Conservation (phyloP, 1,140 invertebrate species). For the Leptonema lineaticorne region DNA sequence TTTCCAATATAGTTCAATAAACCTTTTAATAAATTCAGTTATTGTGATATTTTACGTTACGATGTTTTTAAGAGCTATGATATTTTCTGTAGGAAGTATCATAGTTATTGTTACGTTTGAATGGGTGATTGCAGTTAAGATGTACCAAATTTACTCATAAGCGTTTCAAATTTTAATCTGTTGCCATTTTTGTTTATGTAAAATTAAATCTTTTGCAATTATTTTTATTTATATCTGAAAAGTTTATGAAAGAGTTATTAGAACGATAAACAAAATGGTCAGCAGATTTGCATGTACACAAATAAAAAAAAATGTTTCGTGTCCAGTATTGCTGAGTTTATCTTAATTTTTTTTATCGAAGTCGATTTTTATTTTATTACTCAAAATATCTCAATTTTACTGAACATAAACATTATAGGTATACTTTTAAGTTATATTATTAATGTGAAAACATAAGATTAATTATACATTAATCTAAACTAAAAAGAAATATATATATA, state of each 20-base stretch:
- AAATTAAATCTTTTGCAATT: too few relatives aligned
- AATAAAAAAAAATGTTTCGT: not conserved
- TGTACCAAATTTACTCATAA: slow-evolving; percentile 22
- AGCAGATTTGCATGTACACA: not conserved
- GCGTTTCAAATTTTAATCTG: not conserved
- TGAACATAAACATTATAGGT: too few relatives aligned
- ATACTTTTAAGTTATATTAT: not conserved
- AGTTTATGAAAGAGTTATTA: too few relatives aligned
- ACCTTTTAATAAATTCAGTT: not conserved
- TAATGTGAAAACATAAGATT: not conserved
- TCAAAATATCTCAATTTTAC: too few relatives aligned
- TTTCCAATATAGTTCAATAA: too few relatives aligned
- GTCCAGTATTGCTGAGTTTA: not conserved
- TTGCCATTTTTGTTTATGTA: not conserved
- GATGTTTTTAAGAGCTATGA: slow-evolving; percentile 12
- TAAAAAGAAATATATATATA: slow-evolving; percentile 22
- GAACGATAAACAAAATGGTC: too few relatives aligned
- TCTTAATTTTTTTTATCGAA: too few relatives aligned
- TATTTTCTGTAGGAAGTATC: slow-evolving; percentile 20
- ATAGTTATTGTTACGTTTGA: slow-evolving; percentile 30
- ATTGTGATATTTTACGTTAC: slow-evolving; percentile 11
- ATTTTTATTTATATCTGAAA: too few relatives aligned
- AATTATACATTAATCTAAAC: slow-evolving; percentile 13
- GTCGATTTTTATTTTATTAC: not conserved
- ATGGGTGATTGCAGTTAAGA: slow-evolving; percentile 37